Evolutionary conservation across 2,113 vertebrate species (phyloP).

Genomic region (Anolis sagrei): DNA sequence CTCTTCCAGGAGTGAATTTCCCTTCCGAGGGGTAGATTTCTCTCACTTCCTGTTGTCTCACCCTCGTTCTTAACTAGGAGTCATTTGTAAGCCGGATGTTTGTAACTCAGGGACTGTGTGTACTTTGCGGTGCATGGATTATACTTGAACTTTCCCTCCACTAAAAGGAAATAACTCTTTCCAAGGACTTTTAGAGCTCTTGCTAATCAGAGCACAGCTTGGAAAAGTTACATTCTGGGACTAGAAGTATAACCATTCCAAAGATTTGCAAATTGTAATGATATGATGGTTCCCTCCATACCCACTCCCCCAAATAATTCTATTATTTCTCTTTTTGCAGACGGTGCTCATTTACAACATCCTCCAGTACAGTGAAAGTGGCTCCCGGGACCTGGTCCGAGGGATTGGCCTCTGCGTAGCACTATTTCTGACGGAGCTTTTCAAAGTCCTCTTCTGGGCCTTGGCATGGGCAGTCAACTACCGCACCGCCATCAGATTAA

Average conservation of each 20-base stretch:
- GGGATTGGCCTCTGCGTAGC: constrained; percentile 77
- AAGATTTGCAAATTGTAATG: background rate
- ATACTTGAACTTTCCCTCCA: background rate
- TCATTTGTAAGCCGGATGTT: too few species aligned
- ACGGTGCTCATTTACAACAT: constrained; percentile 78
- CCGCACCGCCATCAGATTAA: constrained; percentile 78
- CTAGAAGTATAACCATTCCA: background rate
- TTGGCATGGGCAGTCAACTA: constrained; percentile 82
- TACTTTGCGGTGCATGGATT: too few species aligned
- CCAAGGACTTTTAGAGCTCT: too few species aligned
- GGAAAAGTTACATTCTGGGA: too few species aligned
- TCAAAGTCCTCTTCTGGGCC: constrained; percentile 75
- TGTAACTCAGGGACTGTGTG: too few species aligned
- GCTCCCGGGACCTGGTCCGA: constrained; percentile 32
- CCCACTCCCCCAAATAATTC: background rate
- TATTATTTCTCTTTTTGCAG: constrained; percentile 66
- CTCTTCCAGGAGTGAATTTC: too few species aligned
- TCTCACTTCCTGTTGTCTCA: too few species aligned
- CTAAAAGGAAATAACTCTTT: background rate
- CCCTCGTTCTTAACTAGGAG: too few species aligned
- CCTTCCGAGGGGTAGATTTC: too few species aligned
- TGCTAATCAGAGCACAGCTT: too few species aligned
- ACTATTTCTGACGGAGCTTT: constrained; percentile 77
- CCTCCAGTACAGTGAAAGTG: constrained; percentile 66
- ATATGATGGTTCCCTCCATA: background rate